These are phyloP conservation scores for Pogoniulus pusillus DNA, from an alignment of 2,797 vertebrate genomes.

Conservation along the genomic window DNA sequence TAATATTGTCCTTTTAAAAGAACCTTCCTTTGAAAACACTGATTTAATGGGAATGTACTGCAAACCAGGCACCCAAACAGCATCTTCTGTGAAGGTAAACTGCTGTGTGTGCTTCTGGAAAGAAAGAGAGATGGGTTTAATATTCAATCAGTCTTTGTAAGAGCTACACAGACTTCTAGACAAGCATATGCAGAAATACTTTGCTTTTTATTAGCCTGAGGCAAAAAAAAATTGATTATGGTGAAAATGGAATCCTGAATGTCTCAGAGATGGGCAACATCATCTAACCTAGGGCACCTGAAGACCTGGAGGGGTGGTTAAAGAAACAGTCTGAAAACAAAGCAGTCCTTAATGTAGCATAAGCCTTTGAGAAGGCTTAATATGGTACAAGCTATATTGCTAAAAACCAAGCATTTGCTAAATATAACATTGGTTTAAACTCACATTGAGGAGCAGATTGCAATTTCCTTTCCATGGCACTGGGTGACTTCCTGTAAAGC, in stretches of 20 bases:
- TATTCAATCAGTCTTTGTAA: background rate
- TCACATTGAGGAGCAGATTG: constrained; percentile 64
- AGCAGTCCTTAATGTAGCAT: constrained; percentile 59
- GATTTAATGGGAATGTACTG: constrained; percentile 42
- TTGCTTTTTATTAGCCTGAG: constrained; percentile 30
- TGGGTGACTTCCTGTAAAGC: constrained; percentile 67
- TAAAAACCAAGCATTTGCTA: constrained; percentile 55
- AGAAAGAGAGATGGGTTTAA: constrained; percentile 17
- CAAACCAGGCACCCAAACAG: constrained; percentile 58
- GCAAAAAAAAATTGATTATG: constrained; percentile 3
- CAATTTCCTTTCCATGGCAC: constrained; percentile 49
- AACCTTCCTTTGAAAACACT: constrained; percentile 56
- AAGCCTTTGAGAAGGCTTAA: constrained; percentile 24
- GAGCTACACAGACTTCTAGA: constrained; percentile 14
- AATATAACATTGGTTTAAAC: constrained; percentile 63
- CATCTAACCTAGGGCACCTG: background rate
- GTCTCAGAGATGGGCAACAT: constrained; percentile 5
- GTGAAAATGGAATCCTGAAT: constrained; percentile 55
- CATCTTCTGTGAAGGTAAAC: constrained; percentile 59
- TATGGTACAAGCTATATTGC: constrained; percentile 2
- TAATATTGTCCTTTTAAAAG: background rate
- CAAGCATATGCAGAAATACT: constrained; percentile 25
- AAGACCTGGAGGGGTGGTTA: constrained; percentile 41
- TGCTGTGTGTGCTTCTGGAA: constrained; percentile 51
- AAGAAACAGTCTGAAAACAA: constrained; percentile 61